A percentile compares a stretch with the other conserved stretches of the same genome.
These are phyloP conservation scores for Mylabris phalerata DNA, from an alignment of 1,140 invertebrate genomes.

Conservation along the genomic window DNA sequence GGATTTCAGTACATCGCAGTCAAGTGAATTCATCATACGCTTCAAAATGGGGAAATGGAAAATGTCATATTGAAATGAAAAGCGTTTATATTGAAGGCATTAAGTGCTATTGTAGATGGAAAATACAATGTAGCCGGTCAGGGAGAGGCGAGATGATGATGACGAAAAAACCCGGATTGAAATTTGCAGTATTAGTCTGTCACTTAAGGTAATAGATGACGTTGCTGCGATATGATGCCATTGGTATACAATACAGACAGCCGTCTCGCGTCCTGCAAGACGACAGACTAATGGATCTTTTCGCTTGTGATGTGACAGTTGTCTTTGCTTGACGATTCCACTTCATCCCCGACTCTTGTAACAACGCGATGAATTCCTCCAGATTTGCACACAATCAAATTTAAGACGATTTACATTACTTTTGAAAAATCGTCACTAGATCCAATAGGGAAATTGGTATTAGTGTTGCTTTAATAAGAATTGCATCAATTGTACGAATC, in stretches of 20 bases:
- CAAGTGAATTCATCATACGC: slow-evolving; percentile 20
- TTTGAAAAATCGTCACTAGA: too few species aligned
- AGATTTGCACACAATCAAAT: slow-evolving; percentile 4
- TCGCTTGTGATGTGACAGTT: slow-evolving; percentile 28
- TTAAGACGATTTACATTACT: too few species aligned
- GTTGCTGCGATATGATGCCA: slow-evolving; percentile 24
- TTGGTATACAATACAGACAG: slow-evolving; percentile 20
- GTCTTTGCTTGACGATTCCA: slow-evolving; percentile 21
- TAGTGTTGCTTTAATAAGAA: too few species aligned
- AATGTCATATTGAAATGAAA: slow-evolving; percentile 29
- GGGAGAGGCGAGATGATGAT: too few species aligned
- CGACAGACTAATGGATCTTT: slow-evolving; percentile 25
- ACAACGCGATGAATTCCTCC: slow-evolving; percentile 25
- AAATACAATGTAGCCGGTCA: slow-evolving; percentile 22
- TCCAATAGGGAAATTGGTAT: too few species aligned
- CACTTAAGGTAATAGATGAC: slow-evolving; percentile 35
- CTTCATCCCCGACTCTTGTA: slow-evolving; percentile 23
- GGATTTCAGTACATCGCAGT: background rate
- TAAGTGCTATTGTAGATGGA: slow-evolving; percentile 26
- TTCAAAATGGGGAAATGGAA: slow-evolving; percentile 27
- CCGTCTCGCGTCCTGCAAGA: background rate
- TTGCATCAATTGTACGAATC: too few species aligned
- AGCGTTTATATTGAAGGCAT: slow-evolving; percentile 19
- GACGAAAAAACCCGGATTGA: slow-evolving; percentile 28
- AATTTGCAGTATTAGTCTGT: slow-evolving; percentile 32